Conservation (phyloP, 2,888 invertebrate genomes). For the Cinara cedri region DNA sequence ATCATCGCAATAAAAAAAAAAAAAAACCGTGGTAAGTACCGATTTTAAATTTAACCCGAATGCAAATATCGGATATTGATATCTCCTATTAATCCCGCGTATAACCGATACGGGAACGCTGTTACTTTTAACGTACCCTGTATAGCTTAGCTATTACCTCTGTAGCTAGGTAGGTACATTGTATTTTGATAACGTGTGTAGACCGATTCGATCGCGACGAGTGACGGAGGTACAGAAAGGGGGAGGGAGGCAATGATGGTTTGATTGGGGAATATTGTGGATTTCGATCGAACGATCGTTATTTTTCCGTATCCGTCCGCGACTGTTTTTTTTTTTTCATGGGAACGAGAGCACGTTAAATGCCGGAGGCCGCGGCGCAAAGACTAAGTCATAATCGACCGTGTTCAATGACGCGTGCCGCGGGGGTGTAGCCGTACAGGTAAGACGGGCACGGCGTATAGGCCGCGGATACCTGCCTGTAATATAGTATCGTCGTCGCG, state of each 20-base stretch:
- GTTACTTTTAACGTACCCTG: no score
- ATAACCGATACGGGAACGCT: no score
- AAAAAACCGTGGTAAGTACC: no score
- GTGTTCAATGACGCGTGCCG: slow-evolving; percentile 46
- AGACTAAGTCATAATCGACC: slow-evolving; percentile 32
- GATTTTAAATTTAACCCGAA: no score
- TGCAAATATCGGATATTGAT: no score
- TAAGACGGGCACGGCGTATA: background rate
- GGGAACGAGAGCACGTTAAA: slow-evolving; percentile 55
- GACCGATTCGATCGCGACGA: background rate
- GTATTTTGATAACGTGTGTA: no score
- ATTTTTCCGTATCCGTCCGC: slow-evolving; percentile 1
- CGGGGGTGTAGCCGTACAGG: background rate
- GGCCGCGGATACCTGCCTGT: no score
- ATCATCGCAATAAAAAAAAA: no score
- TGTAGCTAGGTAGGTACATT: no score
- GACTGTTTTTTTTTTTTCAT: slow-evolving; percentile 14
- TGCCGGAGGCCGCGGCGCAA: slow-evolving; percentile 27
- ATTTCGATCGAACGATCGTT: slow-evolving; percentile 27
- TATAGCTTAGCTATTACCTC: no score
- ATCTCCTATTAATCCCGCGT: no score
- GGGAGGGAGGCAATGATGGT: background rate
- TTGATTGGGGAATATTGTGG: no score
- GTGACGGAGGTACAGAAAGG: background rate
- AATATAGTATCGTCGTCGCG: background rate